A percentile compares a stretch with the other conserved stretches of the same genome.
Conservation (phyloP, 2,113 vertebrate genomes). For the Reinhardtius hippoglossoides region DNA sequence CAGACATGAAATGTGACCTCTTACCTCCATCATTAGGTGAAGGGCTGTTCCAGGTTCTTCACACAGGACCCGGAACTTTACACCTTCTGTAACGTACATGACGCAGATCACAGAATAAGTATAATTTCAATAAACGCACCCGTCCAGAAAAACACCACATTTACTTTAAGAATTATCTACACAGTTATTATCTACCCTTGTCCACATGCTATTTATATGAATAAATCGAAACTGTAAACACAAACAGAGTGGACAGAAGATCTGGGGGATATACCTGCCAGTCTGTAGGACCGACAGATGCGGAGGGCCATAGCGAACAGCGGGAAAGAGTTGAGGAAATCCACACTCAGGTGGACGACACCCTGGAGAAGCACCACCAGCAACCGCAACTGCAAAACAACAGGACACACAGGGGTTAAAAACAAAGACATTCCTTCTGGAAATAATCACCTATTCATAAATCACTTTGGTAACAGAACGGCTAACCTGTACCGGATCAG, state of each 20-base stretch:
- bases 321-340: slow-evolving; percentile 93
- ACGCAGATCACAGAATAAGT: neutral
- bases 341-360: slow-evolving; percentile 89
- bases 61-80: slow-evolving; percentile 92
- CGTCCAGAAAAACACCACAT: neutral
- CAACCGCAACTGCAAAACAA: slow-evolving; percentile 87
- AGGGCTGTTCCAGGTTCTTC: slow-evolving; percentile 88
- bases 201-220: neutral
- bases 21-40: slow-evolving; percentile 95
- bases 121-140: neutral
- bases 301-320: slow-evolving; percentile 90
- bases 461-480: too few relatives aligned
- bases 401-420: slow-evolving; percentile 9
- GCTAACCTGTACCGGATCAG: too few relatives aligned
- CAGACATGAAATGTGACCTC: neutral
- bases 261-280: slow-evolving; percentile 84
- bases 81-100: slow-evolving; percentile 84
- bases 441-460: too few relatives aligned
- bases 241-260: neutral
- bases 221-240: too few relatives aligned
- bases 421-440: neutral
- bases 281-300: slow-evolving; percentile 88
- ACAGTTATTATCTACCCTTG: too few relatives aligned
- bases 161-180: too few relatives aligned
- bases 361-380: slow-evolving; percentile 94